phyloP scores from a whole-genome alignment of 2,113 vertebrate genomes.

The Ifrita kowaldi region DNA sequence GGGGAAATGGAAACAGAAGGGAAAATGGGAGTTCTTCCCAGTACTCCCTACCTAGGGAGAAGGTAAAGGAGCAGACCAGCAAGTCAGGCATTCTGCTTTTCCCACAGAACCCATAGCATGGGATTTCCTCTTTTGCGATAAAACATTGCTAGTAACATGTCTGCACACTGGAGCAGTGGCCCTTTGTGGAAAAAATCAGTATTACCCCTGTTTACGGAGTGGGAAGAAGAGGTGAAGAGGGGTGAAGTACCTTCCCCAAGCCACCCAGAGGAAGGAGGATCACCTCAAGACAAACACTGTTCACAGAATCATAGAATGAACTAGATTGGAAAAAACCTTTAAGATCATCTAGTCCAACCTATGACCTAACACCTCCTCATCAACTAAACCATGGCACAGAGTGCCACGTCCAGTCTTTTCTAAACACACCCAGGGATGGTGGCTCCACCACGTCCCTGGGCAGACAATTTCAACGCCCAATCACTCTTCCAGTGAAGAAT shows the following conservation, averaged over 20 bases:
- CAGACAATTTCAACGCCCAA: neutral
- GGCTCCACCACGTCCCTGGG: neutral
- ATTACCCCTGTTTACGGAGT: rapidly evolving
- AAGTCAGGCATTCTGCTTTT: neutral
- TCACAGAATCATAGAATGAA: neutral
- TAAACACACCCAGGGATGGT: neutral
- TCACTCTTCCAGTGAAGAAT: neutral
- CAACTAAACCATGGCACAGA: neutral
- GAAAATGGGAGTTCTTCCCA: neutral
- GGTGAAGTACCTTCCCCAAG: neutral
- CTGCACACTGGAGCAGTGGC: neutral
- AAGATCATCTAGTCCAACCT: neutral
- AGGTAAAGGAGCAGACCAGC: neutral
- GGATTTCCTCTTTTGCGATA: neutral
- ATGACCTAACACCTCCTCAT: neutral
- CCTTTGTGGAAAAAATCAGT: neutral
- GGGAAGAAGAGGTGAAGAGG: neutral
- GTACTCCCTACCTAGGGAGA: neutral
- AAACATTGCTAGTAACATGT: neutral
- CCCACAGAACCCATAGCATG: rapidly evolving
- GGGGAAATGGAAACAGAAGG: neutral
- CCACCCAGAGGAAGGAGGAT: neutral
- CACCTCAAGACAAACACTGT: rapidly evolving
- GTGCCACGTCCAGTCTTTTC: neutral
- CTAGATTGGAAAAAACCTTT: neutral